Evolutionary conservation across 2,113 vertebrate species (phyloP).

Genomic region (Taxidea taxus): DNA sequence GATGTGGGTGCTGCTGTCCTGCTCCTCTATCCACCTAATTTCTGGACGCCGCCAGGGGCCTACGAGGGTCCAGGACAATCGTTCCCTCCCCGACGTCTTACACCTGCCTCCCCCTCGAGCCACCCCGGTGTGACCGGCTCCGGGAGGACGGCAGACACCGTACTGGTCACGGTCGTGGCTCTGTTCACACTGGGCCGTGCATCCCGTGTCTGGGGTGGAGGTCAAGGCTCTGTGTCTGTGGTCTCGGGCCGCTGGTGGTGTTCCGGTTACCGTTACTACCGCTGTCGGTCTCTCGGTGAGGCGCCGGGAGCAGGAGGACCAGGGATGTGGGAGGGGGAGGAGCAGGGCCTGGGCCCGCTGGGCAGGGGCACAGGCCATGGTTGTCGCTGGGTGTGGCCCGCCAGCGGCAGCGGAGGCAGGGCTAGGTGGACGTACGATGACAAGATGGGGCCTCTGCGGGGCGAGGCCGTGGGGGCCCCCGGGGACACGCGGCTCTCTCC

Average conservation of each 20-base stretch:
- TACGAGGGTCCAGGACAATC: background rate
- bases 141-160: background rate
- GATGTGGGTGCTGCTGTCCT: background rate
- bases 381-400: background rate
- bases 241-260: accelerated
- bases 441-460: background rate
- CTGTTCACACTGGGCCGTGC: accelerated
- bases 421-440: accelerated
- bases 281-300: background rate
- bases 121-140: background rate
- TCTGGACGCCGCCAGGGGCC: background rate
- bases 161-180: background rate
- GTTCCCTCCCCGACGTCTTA: background rate
- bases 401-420: accelerated
- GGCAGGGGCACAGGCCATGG: accelerated
- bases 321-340: accelerated
- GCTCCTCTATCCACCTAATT: background rate
- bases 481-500: accelerated
- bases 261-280: accelerated
- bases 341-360: background rate
- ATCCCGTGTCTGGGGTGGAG: background rate
- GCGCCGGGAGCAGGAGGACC: background rate
- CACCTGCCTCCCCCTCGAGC: background rate
- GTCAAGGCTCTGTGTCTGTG: background rate
- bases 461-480: background rate